Evolutionary conservation across 2,113 vertebrate species (phyloP).

Genomic region (Morone saxatilis): DNA sequence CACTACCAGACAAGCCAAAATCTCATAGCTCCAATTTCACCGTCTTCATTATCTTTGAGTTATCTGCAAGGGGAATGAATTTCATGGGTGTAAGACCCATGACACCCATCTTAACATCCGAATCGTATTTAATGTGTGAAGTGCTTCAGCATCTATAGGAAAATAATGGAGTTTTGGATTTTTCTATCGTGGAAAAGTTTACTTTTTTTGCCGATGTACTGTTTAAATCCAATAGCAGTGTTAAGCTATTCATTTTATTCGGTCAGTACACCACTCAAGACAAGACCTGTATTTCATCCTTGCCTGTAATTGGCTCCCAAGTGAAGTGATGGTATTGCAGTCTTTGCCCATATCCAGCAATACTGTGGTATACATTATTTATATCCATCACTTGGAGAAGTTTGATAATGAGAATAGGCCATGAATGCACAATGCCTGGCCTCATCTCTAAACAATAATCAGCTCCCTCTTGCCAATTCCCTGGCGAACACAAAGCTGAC

Average conservation of each 20-base stretch:
- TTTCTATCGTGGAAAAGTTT: not conserved
- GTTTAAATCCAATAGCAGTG: conserved; percentile 19
- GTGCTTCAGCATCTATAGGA: not conserved
- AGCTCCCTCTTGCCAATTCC: conserved; percentile 38
- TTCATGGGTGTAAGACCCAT: not conserved
- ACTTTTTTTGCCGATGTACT: not conserved
- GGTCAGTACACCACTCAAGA: conserved; percentile 17
- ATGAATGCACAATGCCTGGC: conserved; percentile 13
- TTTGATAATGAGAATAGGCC: conserved; percentile 43
- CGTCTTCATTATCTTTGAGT: conserved; percentile 17
- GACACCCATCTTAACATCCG: not conserved
- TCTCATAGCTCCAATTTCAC: not conserved
- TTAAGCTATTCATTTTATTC: conserved; percentile 19
- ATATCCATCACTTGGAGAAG: conserved; percentile 34
- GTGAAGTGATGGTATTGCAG: conserved; percentile 53
- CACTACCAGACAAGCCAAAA: not conserved
- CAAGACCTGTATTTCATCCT: conserved; percentile 39
- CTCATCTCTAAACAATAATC: conserved; percentile 44
- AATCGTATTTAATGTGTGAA: not conserved
- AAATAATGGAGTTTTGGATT: not conserved
- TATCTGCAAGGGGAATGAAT: conserved; percentile 11
- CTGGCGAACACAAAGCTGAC: conserved; percentile 39
- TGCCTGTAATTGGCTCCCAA: conserved; percentile 70
- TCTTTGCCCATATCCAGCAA: conserved; percentile 27
- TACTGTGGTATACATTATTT: conserved; percentile 39